Evolutionary conservation across 2,113 vertebrate species (phyloP), one percentile per base, ranked within the genome.

Genomic region (Sterrhoptilus dennistouni): DNA sequence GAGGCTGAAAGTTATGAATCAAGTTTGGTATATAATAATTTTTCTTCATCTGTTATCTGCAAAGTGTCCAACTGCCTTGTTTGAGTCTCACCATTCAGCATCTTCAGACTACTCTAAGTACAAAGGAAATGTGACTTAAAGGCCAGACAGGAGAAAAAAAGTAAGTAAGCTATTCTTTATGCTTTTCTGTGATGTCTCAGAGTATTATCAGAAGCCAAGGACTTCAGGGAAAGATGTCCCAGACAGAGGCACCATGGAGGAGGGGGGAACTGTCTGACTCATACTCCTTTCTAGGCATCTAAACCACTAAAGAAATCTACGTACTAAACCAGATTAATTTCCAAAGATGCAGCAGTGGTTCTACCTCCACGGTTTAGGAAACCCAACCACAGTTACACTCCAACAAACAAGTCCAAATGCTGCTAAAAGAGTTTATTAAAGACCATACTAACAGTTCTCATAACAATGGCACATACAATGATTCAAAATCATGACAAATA

Each of bases 341-440:
- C 22, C 52, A 56, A 68, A 79, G 29, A 71, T 59, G 38, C 29
- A 56, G 52, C 20, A 85, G 24, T 3, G 6, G 53, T 69, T 64
- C 53, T 6, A 2, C 21, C 16, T 44, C 11, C 2, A 8, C 29
- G 52, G 45, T 75, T 78, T 54, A 70, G 56, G 47, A 93, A 94
- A 92, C 11, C 19, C 21, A 60, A 3, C 31, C 42, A 72, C 53
- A 61, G 40, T 70, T 40, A 65, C 5, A 25, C 10, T 70, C 85
- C 60, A 91, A 66, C 8, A 95, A 64, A 76, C 20, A 14, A 96
- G 82, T 95, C 38, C 85, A 96, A 74, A 95, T 89, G 87, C 90
- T 97, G 96, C 95, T 97, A 96, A 96, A 97, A 98, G 96, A 89
- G 96, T 98, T 98, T 98, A 98, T 98, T 98, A 96, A 83, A 96